Percentiles rank a stretch among this genome's conserved stretches.
These are phyloP conservation scores for Camarhynchus parvulus DNA, from an alignment of 2,113 vertebrate species.

Conservation along the genomic window DNA sequence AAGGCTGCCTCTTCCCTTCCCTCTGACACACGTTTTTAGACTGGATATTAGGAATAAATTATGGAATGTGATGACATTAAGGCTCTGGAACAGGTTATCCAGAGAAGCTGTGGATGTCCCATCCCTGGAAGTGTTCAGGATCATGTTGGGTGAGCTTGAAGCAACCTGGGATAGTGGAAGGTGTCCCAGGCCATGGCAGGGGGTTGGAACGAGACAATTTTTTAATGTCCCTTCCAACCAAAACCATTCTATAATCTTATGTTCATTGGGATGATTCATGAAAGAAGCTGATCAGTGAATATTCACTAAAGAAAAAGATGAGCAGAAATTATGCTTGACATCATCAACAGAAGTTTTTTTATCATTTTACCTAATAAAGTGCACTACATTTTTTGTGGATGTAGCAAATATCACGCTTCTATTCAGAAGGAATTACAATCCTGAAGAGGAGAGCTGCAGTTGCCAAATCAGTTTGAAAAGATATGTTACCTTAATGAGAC, in stretches of 20 bases:
- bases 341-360: neutral
- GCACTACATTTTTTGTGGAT: neutral
- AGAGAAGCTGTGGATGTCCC: no score
- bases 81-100: neutral
- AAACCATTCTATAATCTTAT: neutral
- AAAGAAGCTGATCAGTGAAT: neutral
- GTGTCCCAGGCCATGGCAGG: neutral
- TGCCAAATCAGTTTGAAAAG: neutral
- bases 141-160: accelerated
- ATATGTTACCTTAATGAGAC: neutral
- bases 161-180: neutral
- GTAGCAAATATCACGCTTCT: neutral
- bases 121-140: neutral
- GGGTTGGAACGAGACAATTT: neutral
- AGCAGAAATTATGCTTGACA: accelerated
- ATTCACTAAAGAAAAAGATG: neutral
- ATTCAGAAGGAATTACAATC: neutral
- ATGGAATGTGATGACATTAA: neutral
- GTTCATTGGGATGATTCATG: neutral
- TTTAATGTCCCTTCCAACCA: neutral
- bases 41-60: neutral
- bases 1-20: neutral
- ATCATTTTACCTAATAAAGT: neutral
- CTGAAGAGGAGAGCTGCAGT: neutral
- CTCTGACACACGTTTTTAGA: neutral